These are phyloP conservation scores for Pantherophis alleghaniensis DNA, from an alignment of 2,797 vertebrate species.

Conservation along the genomic window DNA sequence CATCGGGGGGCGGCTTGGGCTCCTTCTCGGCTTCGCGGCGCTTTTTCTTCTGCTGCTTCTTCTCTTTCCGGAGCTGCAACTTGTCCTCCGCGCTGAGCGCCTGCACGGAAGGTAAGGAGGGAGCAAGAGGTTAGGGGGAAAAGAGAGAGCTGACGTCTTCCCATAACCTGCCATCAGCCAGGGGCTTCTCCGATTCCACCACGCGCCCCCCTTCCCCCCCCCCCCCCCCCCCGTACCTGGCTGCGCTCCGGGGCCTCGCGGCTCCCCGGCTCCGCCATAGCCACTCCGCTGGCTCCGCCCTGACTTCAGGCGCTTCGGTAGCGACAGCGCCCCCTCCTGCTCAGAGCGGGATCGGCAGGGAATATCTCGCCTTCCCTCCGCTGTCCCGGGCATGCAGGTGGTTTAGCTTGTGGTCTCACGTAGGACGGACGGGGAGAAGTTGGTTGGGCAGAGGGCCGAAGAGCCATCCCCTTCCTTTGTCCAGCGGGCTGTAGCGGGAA, in stretches of 20 bases:
- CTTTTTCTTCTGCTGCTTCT: background rate
- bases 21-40: background rate
- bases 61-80: slow-evolving; percentile 1
- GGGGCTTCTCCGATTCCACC: background rate
- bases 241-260: background rate
- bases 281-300: background rate
- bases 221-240: background rate
- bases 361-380: background rate
- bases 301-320: no score
- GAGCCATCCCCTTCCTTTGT: background rate
- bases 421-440: background rate
- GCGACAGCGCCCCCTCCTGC: background rate
- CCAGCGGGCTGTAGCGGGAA: background rate
- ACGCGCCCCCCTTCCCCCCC: background rate
- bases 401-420: background rate
- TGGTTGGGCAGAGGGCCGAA: background rate
- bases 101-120: background rate
- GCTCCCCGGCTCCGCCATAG: background rate
- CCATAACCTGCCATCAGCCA: background rate
- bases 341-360: background rate
- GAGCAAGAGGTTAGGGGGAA: background rate
- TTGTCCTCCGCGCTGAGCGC: background rate
- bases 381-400: background rate
- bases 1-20: background rate
- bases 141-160: background rate